Base-by-base conservation (phyloP, 1,140 invertebrate species). In the Brachionus sp. region DNA sequence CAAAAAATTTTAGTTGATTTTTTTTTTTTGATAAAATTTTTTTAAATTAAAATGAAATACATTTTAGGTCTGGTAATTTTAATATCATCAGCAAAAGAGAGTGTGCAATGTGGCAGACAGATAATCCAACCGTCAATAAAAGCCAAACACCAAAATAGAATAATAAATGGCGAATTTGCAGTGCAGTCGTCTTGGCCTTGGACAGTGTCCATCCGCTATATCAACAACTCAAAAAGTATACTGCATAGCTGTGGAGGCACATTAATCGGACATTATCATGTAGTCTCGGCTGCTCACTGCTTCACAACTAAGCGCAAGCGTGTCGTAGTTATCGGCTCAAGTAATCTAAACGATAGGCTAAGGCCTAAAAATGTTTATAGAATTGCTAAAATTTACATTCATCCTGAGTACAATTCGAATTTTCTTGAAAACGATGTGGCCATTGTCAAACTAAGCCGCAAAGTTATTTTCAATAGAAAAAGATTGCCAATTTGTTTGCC, bases 241-340 rank as follows among this genome's bases (percentile, higher is more conserved):
- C 33, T 29, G 5, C 83, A 84, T 19, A 44, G 12, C 4, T 86
- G 85, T 70, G 85, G 85, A 4, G 85, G 84, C 5, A 84, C 85
- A 46, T 82, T 86, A 50, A 82, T 86, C 6, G 83, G 84, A 46
- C 12, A 53, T 2, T 84, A 66, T 1, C 84, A 84, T 68, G 83
- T 86, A 5, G 44, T 86, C n/a, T 84, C 85, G 7, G 85, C 85
- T 16, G 84, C 84, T 33, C 85, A 86, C 75, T 86, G 85, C 66
- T 44, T 85, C 12, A 29, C 12, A 23, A 62, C n/a, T 6, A 19
- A 42, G n/a, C 29, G 19, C 5, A 62, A 19, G 16, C 9, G 25
- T 0, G 70, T 46, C 5, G 23, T 80, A n/a, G 37, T 37, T 23
- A 62, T 80, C 29, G 77, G 77, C 29, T 39, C 39, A n/a, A 57